These are phyloP conservation scores for Hydroisotoma schaefferi DNA, from an alignment of 2,888 invertebrate genomes.

Conservation along the genomic window DNA sequence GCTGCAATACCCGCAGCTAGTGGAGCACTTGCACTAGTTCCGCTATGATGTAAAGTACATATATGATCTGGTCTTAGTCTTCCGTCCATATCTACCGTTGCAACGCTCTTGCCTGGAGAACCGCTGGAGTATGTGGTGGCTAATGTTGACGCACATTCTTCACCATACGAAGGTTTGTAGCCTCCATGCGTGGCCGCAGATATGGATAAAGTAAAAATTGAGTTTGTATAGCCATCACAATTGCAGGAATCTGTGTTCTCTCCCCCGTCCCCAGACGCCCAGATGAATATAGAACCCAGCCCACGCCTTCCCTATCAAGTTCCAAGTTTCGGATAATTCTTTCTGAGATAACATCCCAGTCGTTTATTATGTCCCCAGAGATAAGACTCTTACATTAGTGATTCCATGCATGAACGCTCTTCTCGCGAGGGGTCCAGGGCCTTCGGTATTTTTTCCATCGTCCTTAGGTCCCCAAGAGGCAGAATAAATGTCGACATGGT, in stretches of 20 bases:
- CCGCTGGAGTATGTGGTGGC: constrained; percentile 98
- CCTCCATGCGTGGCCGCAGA: constrained; percentile 97
- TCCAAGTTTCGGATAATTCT: no score
- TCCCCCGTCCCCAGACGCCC: constrained; percentile 96
- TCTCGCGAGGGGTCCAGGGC: constrained; percentile 86
- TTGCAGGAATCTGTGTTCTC: constrained; percentile 95
- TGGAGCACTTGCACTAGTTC: constrained; percentile 91
- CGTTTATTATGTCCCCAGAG: no score
- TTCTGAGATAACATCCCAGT: background rate
- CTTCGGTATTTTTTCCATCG: constrained; percentile 94
- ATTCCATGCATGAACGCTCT: constrained; percentile 91
- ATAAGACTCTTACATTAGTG: constrained; percentile 71
- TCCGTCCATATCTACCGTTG: constrained; percentile 90
- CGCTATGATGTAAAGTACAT: constrained; percentile 68
- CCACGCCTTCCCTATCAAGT: constrained; percentile 75
- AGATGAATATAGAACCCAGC: constrained; percentile 92
- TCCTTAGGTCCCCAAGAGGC: constrained; percentile 98
- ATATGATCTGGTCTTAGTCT: constrained; percentile 68
- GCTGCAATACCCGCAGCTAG: constrained; percentile 84
- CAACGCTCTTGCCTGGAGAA: constrained; percentile 87
- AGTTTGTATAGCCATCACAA: constrained; percentile 99
- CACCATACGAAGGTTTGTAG: constrained; percentile 97
- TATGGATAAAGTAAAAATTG: constrained; percentile 96
- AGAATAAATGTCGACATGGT: constrained; percentile 94
- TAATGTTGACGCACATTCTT: constrained; percentile 96